Evolutionary conservation across 2,888 invertebrate species (phyloP), one percentile per base, ranked within the genome.

Genomic region (Neoscelio sp.): DNA sequence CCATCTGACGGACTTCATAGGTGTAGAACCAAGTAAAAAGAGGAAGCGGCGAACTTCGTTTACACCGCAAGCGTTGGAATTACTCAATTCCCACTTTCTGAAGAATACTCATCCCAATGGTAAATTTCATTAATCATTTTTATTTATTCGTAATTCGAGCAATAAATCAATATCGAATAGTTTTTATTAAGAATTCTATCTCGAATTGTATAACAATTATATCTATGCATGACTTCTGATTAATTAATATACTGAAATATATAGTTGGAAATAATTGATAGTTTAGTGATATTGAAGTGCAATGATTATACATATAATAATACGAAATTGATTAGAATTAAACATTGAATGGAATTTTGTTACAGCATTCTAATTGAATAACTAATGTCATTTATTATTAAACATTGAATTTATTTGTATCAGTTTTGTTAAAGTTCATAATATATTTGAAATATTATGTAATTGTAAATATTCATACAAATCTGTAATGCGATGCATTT

Each of bases 101-200:
- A 94, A 97, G 86, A 98, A 98, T 91, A 99, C 98, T 65, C 99
- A 99, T 93, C 99, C 99, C 30, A 98, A 98, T 91, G 98, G 99
- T 98, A 92, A 91, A 89, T 77, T 58, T 35, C 56, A 50, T 65
- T 52, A 75, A 75, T 71, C 80, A 74, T 78, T 70, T 30, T 50
- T 58, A 58, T 33, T 56, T 38, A 56, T 56, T 46, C 42, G 7
- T 42, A 54, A 13, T 52, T n/a, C 65, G 13, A 10, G 33, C 48
- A 38, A 35, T 30, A 17, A 44, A 28, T 8, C 12, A 23, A 35
- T 38, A 48, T 62, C 48, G 26, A 62, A 62, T 48, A 20, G 62
- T 62, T 62, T 46, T 42, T 46, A 46, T 26, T 60, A 46, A 60
- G 44, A 46, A 60, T 33, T 30, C 20, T 18, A 44, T n/a, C 44